These are phyloP conservation scores for Pyrocephalus nanus DNA, from an alignment of 2,797 vertebrate species.

Conservation along the genomic window DNA sequence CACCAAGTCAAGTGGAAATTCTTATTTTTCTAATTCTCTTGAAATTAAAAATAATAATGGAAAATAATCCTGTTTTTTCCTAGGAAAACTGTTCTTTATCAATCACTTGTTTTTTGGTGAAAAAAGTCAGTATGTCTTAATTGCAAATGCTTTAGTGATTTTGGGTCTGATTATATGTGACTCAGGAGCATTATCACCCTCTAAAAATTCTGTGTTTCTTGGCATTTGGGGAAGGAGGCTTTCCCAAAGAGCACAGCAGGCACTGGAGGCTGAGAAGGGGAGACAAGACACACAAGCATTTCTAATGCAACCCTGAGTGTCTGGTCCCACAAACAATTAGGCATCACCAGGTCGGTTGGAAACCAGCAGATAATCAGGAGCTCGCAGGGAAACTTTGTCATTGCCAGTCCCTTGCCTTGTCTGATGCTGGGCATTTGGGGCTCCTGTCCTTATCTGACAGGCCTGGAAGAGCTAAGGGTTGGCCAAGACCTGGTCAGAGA, in stretches of 20 bases:
- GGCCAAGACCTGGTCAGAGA: background rate
- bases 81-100: background rate
- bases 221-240: background rate
- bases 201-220: background rate
- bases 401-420: background rate
- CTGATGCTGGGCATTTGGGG: background rate
- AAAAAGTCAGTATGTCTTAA: background rate
- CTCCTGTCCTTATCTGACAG: background rate
- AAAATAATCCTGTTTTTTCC: background rate
- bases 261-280: background rate
- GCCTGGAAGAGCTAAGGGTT: background rate
- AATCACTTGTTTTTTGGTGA: background rate
- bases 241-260: background rate
- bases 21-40: background rate
- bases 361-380: fast-evolving
- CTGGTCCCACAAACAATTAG: background rate
- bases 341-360: background rate
- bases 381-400: background rate
- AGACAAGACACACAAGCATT: background rate
- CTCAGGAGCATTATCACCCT: background rate
- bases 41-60: background rate
- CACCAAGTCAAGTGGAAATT: background rate
- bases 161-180: background rate
- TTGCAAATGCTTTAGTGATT: background rate
- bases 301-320: background rate